phyloP scores from a whole-genome alignment of 2,888 invertebrate species.

The Magallana nippona region DNA sequence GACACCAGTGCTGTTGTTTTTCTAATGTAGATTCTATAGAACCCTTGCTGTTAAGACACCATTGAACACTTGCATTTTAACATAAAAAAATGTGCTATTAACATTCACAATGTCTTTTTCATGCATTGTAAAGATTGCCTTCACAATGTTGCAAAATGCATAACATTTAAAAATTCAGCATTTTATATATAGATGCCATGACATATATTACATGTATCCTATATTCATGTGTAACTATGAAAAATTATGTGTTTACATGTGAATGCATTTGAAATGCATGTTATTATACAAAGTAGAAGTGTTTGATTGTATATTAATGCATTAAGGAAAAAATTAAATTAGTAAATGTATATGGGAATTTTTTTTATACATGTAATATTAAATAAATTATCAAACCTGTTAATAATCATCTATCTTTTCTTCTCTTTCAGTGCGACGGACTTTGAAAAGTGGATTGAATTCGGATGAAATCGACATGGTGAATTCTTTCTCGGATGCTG shows the following conservation, averaged over 20 bases:
- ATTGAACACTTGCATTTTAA: background rate
- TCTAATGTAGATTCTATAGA: background rate
- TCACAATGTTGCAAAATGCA: background rate
- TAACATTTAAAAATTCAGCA: too few species aligned
- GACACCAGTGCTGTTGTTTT: background rate
- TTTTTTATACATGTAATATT: background rate
- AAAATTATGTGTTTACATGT: background rate
- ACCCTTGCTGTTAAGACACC: background rate
- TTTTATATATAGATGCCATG: too few species aligned
- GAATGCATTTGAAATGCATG: background rate
- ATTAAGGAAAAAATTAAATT: background rate
- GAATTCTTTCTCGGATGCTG: slow-evolving; percentile 58
- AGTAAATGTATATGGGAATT: background rate
- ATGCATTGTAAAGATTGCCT: background rate
- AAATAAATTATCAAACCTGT: background rate
- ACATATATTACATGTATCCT: too few species aligned
- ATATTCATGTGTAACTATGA: too few species aligned
- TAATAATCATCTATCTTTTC: slow-evolving; percentile 9
- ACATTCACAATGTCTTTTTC: slow-evolving; percentile 6
- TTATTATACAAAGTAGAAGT: too few species aligned
- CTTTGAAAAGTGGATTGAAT: slow-evolving; percentile 89
- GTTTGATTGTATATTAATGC: background rate
- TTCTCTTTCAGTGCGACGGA: slow-evolving; percentile 86
- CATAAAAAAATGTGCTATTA: background rate
- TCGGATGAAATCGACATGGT: slow-evolving; percentile 87